phyloP scores from a whole-genome alignment of 2,888 invertebrate genomes.

The Aphidius colemani region DNA sequence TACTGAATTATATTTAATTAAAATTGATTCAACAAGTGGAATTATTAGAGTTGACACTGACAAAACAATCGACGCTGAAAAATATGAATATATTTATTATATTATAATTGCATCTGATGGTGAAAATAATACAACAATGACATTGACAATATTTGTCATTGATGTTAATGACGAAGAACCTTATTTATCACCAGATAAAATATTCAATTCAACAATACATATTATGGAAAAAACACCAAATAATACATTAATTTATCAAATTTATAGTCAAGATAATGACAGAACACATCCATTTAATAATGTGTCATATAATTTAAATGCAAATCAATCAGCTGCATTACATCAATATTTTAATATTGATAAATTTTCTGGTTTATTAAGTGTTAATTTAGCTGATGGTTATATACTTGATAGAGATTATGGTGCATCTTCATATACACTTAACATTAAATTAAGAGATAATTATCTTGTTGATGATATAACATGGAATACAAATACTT shows the following conservation, averaged over 20 bases:
- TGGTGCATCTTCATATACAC: conserved; percentile 59
- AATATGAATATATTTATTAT: conserved; percentile 62
- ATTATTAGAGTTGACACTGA: conserved; percentile 62
- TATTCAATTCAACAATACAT: conserved; percentile 52
- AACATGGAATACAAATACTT: conserved; percentile 39
- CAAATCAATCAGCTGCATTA: conserved; percentile 58
- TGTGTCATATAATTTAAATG: conserved; percentile 64
- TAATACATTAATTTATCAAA: conserved; percentile 57
- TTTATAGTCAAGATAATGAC: conserved; percentile 64
- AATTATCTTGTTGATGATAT: conserved; percentile 63
- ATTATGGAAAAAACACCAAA: conserved; percentile 63
- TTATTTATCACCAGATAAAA: conserved; percentile 47
- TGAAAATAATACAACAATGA: conserved; percentile 44
- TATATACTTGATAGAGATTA: conserved; percentile 64
- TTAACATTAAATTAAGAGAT: conserved; percentile 63
- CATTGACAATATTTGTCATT: conserved; percentile 61
- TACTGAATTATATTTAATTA: conserved; percentile 61
- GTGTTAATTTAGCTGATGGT: conserved; percentile 60
- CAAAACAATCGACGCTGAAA: conserved; percentile 63
- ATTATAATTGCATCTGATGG: conserved; percentile 64
- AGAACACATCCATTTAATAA: conserved; percentile 65
- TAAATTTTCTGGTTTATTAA: conserved; percentile 60
- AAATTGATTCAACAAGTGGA: conserved; percentile 63
- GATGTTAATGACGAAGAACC: conserved; percentile 68
- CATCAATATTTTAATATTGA: conserved; percentile 63